Conservation (phyloP, 2,797 vertebrate species). For the Urocyon cinereoargenteus region DNA sequence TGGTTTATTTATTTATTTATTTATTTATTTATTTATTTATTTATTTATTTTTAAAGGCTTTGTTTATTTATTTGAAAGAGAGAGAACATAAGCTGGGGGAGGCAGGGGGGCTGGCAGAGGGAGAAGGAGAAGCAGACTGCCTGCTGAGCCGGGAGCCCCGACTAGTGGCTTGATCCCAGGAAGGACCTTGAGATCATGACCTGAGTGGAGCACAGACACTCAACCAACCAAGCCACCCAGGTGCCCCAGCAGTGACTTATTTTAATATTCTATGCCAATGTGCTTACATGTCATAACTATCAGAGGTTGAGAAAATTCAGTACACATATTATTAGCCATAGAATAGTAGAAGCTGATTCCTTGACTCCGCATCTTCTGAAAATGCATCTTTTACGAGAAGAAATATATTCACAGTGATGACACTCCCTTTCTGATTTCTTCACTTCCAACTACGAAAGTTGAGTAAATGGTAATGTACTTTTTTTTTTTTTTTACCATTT, state of each 20-base stretch:
- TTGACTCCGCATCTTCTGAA: not conserved
- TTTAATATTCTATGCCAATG: not conserved
- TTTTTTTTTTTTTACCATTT: slow-evolving; percentile 13
- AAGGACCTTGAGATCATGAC: too few species aligned
- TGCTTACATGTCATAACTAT: slow-evolving; percentile 33
- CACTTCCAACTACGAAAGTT: not conserved
- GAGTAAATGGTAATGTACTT: not conserved
- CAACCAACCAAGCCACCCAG: too few species aligned
- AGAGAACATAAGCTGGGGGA: too few species aligned
- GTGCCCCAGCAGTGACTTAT: not conserved
- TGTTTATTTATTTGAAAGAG: too few species aligned
- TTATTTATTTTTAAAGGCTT: too few species aligned
- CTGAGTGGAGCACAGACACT: too few species aligned
- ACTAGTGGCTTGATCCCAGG: too few species aligned
- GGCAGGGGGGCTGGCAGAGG: too few species aligned
- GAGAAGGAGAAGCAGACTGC: too few species aligned
- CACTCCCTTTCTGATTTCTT: not conserved
- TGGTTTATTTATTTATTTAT: not conserved
- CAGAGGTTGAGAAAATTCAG: slow-evolving; percentile 25
- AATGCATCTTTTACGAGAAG: slow-evolving; percentile 51
- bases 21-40: too few species aligned
- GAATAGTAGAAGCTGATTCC: slow-evolving; percentile 28
- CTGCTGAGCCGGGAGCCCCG: too few species aligned
- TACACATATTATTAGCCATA: not conserved
- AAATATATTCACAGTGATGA: not conserved